A percentile compares a stretch with the other conserved stretches of the same genome.
These are phyloP conservation scores for Aphelenchoides besseyi DNA, from an alignment of 1,140 invertebrate species.

Conservation along the genomic window DNA sequence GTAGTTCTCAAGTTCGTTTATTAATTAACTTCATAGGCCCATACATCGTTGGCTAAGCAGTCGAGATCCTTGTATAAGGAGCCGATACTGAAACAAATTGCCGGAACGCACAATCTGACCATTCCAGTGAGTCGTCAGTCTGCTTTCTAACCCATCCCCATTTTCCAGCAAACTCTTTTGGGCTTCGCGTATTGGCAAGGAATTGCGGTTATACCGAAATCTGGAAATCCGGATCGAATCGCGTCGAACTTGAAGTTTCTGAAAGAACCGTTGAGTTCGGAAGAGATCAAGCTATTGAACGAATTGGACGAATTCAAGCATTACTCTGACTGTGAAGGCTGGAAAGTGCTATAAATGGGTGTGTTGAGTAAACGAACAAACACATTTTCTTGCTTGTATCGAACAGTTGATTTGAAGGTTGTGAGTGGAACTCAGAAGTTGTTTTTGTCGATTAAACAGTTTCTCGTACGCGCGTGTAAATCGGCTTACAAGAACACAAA, in stretches of 20 bases:
- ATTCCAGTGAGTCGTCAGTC: conserved; percentile 40
- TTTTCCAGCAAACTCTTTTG: conserved; percentile 45
- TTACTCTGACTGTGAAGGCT: conserved; percentile 45
- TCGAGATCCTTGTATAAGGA: conserved; percentile 31
- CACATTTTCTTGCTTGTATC: no score
- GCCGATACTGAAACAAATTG: conserved; percentile 41
- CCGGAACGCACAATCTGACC: conserved; percentile 43
- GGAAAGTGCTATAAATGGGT: conserved; percentile 35
- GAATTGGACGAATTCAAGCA: conserved; percentile 27
- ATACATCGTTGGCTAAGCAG: conserved; percentile 37
- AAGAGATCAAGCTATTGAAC: conserved; percentile 34
- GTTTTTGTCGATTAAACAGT: no score
- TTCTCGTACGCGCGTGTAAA: no score
- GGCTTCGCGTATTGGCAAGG: conserved; percentile 51
- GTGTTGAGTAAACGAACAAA: no score
- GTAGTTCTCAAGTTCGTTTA: conserved; percentile 59
- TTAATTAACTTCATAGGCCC: conserved; percentile 28
- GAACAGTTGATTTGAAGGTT: no score
- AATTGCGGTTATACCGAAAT: conserved; percentile 59
- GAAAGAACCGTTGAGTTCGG: conserved; percentile 22
- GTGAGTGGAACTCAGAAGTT: no score
- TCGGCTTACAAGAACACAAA: no score
- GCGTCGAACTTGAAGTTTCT: conserved; percentile 44
- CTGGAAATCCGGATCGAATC: conserved; percentile 46
- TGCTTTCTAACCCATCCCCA: conserved; percentile 13